Evolutionary conservation across 2,888 invertebrate genomes (phyloP), one percentile per base, ranked within the genome.

Genomic region (Dione juno): DNA sequence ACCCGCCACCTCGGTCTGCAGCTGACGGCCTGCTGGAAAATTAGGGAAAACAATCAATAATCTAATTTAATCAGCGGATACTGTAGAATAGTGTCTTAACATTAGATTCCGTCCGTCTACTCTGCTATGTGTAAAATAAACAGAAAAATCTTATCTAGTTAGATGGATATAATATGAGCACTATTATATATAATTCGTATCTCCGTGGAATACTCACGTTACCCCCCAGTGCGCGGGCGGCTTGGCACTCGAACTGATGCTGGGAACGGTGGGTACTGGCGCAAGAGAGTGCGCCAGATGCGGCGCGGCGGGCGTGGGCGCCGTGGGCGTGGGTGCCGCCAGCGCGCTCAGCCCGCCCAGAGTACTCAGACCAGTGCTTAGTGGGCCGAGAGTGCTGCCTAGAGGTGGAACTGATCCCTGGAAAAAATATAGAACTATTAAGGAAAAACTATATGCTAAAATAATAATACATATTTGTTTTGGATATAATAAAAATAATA

Each of bases 151-250:
- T n/a, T n/a, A n/a, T n/a, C n/a, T n/a, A n/a, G n/a, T n/a, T n/a
- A 43, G 13, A 13, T 13, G 13, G 10, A 43, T 13, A 11, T 11
- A 43, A 16, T 57, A 16, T 10, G 13, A n/a, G n/a, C n/a, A n/a
- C n/a, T 16, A 40, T 50, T 19, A 1, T 16, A 40, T 28, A 58
- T 19, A 13, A 7, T 11, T 8, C 14, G 21, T 66, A 52, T 35
- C 53, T 37, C 54, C 41, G n/a, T n/a, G 78, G 73, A 80, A 76
- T 88, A 92, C 90, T 90, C 84, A 93, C 93, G 93, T 93, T 82
- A 93, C 90, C 77, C 93, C 93, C 93, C 93, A 93, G 81, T 93
- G 93, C 74, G 93, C 90, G 76, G 93, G 90, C 77, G 93, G 91
- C 77, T 93, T 93, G 77, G 91, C 89, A 71, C 90, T 87, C 70